phyloP scores from a whole-genome alignment of 1,140 invertebrate species.

The Neuroterus valhalla region DNA sequence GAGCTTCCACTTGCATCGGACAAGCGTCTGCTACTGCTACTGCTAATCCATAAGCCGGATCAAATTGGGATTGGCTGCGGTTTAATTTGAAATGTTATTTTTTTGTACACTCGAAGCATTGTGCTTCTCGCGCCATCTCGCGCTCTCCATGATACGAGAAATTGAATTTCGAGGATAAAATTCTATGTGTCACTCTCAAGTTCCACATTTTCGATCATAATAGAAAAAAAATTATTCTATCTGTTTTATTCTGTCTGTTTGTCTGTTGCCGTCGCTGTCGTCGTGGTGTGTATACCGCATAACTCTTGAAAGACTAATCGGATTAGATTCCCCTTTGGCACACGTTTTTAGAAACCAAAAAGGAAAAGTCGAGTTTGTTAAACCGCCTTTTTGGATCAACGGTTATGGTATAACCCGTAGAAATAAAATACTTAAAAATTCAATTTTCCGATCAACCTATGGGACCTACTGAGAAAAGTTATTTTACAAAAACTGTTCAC shows the following conservation, averaged over 20 bases:
- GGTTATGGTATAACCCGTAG: too few relatives aligned
- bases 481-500: too few relatives aligned
- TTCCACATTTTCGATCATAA: slow-evolving; percentile 24
- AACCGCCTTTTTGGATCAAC: too few relatives aligned
- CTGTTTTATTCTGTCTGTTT: background rate
- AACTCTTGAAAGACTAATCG: too few relatives aligned
- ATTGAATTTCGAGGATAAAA: slow-evolving; percentile 61
- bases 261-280: too few relatives aligned
- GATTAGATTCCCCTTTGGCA: too few relatives aligned
- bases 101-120: slow-evolving; percentile 34
- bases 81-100: slow-evolving; percentile 60
- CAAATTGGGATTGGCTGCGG: slow-evolving; percentile 60
- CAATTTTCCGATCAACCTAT: too few relatives aligned
- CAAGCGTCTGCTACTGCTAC: slow-evolving; percentile 39
- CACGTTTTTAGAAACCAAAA: too few relatives aligned
- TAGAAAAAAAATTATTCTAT: background rate
- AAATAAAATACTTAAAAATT: too few relatives aligned
- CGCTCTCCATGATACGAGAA: slow-evolving; percentile 44
- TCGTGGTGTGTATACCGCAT: too few relatives aligned
- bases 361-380: too few relatives aligned
- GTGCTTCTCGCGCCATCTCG: slow-evolving; percentile 33
- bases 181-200: slow-evolving; percentile 39
- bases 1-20: slow-evolving; percentile 41
- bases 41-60: slow-evolving; percentile 54
- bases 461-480: too few relatives aligned